A percentile compares a stretch with the other conserved stretches of the same genome.
phyloP scores from a whole-genome alignment of 2,888 invertebrate genomes.

The Helicoverpa assulta region DNA sequence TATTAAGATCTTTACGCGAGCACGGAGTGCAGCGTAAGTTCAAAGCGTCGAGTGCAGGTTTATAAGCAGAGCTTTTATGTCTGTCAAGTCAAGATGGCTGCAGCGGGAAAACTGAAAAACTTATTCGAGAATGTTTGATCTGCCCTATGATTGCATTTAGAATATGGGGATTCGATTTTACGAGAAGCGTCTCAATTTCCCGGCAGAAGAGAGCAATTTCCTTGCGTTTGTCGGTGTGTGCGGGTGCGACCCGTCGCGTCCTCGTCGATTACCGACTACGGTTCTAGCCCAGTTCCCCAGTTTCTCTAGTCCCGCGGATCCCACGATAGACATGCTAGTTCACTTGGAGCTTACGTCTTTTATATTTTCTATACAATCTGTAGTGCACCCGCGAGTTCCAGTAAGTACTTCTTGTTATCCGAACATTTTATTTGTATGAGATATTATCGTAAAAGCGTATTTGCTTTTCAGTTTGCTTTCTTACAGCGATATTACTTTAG shows the following conservation, averaged over 20 bases:
- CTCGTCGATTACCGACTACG: slow-evolving; percentile 49
- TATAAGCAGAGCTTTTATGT: slow-evolving; percentile 7
- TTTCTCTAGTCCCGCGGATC: slow-evolving; percentile 43
- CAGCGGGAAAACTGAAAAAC: slow-evolving; percentile 55
- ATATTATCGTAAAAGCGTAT: slow-evolving; percentile 48
- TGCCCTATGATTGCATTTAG: slow-evolving; percentile 67
- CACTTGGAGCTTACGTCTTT: slow-evolving; percentile 41
- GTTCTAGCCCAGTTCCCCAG: slow-evolving; percentile 28
- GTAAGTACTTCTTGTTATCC: slow-evolving; percentile 52
- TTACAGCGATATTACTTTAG: slow-evolving; percentile 27
- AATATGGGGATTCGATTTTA: slow-evolving; percentile 75
- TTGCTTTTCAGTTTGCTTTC: slow-evolving; percentile 40
- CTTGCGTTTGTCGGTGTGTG: slow-evolving; percentile 78
- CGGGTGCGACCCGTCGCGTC: slow-evolving; percentile 42
- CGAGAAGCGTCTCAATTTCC: slow-evolving; percentile 84
- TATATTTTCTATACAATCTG: slow-evolving; percentile 54
- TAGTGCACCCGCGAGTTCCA: slow-evolving; percentile 34
- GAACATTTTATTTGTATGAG: slow-evolving; percentile 53
- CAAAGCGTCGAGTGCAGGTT: slow-evolving; percentile 1
- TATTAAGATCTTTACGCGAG: slow-evolving; percentile 10
- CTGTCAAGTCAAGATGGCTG: slow-evolving; percentile 47
- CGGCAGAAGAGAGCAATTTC: slow-evolving; percentile 82
- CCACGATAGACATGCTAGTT: slow-evolving; percentile 51
- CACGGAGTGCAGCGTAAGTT: background rate
- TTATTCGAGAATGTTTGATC: slow-evolving; percentile 64